Evolutionary conservation across 1,140 invertebrate species (phyloP), one percentile per base, ranked within the genome.

Genomic region (Drosophila carrolli): DNA sequence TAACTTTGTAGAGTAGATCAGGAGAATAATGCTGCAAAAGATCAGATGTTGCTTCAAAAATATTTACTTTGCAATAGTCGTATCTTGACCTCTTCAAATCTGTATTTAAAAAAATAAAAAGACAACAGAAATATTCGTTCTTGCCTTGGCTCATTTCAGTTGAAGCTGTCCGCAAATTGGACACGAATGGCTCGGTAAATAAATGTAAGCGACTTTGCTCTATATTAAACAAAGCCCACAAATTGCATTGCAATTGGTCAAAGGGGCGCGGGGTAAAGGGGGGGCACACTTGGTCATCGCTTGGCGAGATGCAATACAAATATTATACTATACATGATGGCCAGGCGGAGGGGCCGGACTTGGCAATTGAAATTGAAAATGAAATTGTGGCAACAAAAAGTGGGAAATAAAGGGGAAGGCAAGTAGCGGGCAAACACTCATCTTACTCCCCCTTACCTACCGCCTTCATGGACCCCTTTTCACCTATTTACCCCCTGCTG

Each of bases 311-410:
- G 54, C 68, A 75, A 75, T 51, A 75, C 72, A 75, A 75, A 75
- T 72, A 78, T 79, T 80, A 67, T 57, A 71, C 68, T 62, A 60
- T 53, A 72, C 66, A 72, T 71, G 68, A 48, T 70, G 67, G 55
- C 65, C 65, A 27, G 50, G 10, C 10, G 35, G 35, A 41, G 63
- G 13, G 48, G 41, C 23, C 23, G 63, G 67, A 68, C 41, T 83
- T 68, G 59, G 81, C 65, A 84, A 84, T 85, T 84, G 78, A 78
- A 85, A 85, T 85, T 81, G 75, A 82, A 85, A 86, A 86, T 86
- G 68, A 86, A 85, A 81, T 84, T 77, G 81, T 81, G 67, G 67
- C 51, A 61, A 50, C 60, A 57, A 38, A 63, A 51, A 51, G 48
- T 32, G 44, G 32, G 44, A 44, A 72, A 43, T 44, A 57, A 67